Base-by-base conservation (phyloP, 2,888 invertebrate species). In the Thyatira batis region DNA sequence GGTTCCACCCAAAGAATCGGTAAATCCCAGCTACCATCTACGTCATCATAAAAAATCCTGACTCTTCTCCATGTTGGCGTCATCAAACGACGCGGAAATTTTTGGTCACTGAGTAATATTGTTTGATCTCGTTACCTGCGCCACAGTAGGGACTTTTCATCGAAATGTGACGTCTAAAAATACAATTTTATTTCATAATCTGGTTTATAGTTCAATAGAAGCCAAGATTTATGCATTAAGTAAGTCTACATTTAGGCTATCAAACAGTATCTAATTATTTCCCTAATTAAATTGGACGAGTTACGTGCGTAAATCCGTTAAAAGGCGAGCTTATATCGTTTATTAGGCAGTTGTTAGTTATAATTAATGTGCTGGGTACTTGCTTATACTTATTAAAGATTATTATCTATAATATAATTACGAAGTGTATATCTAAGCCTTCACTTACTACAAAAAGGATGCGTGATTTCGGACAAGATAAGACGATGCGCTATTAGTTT, bases 161-260 rank as follows among this genome's bases (percentile, higher is more conserved):
- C n/a, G n/a, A n/a, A n/a, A n/a, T n/a, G n/a, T n/a, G n/a, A n/a
- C n/a, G n/a, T n/a, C n/a, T n/a, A n/a, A n/a, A n/a, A n/a, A n/a
- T n/a, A n/a, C n/a, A n/a, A n/a, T n/a, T n/a, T n/a, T n/a, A n/a
- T n/a, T n/a, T n/a, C 30, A 10, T 11, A 33, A 33, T 33, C 13
- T 33, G 13, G 13, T 5, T 33, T 33, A 23, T 13, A 13, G 2
- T 30, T 17, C 17, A 17, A 39, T 17, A 39, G 8, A 39, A 8
- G 17, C 39, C 39, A 17, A 39, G 39, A 39, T 39, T 17, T 11
- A 39, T 39, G 17, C 39, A 13, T 8, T 39, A 17, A 8, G 17
- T 48, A 48, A 48, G 27, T 27, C 27, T 48, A 17, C 20, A 48
- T 27, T 27, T 48, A 48, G 48, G 27, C 13, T 48, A 48, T 48